Base-by-base conservation (phyloP, 1,140 invertebrate genomes). In the Tetramorium simillimum region DNA sequence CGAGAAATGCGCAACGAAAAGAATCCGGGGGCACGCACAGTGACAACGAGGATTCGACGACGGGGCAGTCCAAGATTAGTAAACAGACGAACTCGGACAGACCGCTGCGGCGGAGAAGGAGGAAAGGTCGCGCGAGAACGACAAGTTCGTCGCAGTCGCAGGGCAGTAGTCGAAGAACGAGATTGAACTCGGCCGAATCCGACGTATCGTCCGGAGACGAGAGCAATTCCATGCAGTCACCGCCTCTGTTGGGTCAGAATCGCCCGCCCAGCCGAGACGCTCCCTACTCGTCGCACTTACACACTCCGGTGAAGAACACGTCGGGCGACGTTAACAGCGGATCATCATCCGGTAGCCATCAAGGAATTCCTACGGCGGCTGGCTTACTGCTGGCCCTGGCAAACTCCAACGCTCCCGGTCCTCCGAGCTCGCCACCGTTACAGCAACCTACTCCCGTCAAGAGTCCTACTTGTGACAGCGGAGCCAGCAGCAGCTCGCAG, bases 111-210 rank as follows among this genome's bases (percentile, higher is more conserved):
- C 87, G 95, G 1, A 94, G 94, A 53, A 96, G 96, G 86, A 95
- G 96, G 78, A 97, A 97, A 93, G 96, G 97, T 3, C 94, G 97
- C 24, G 96, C 96, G 0, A 93, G 97, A 56, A 97, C 96, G 0
- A 96, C 96, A 0, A 97, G 96, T 51, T 96, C 95, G 63, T 96
- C 95, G 21, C 92, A 94, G 53, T 93, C 93, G 14, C 93, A 93
- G 37, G 96, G 95, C 82, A 95, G 93, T 67, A 95, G 94, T n/a
- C 93, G 96, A 58, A 96, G 97, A 86, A 96, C 96, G 40, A 95
- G 97, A 7, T 93, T 97, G 0, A 97, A 97, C 93, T 97, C 97
- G 0, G 96, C 96, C 0, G 97, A 98, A 88, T 98, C 97, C 0
- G 97, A 97, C 85, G 93, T 97, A 63, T 96, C 97, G 1, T 97